Base-by-base conservation (phyloP, 2,797 vertebrate genomes). In the Peromyscus eremicus region DNA sequence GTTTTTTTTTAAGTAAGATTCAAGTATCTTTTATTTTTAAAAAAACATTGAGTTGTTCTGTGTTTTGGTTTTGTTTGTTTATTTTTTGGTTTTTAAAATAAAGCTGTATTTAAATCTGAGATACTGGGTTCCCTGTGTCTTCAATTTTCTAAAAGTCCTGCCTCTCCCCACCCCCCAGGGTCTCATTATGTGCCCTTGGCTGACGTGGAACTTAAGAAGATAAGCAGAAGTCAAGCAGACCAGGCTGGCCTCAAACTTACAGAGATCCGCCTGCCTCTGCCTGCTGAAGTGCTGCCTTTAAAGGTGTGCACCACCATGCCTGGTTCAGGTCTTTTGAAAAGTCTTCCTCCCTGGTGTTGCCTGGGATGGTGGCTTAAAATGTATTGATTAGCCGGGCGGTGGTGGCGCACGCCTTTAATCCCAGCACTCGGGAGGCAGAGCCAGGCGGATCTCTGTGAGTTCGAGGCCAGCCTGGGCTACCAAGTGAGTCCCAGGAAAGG, bases 1-100 rank as follows among this genome's bases (percentile, higher is more conserved):
- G n/a, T n/a, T n/a, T 27, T 40, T 76, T 32, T 76, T 49, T 8
- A 19, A 55, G 6, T 55, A 49, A 55, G 17, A 79, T 79, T 55
- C 75, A 89, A 21, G 37, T 93, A 84, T 84, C 37, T 93, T 80
- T 87, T 70, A 29, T 37, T 88, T 52, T 49, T 27, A 83, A 75
- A 80, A 57, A 25, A 14, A 14, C 16, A 60, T 40, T 66, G 17
- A 14, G 14, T 6, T 68, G 52, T n/a, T 55, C 55, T 79, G 32
- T 25, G 43, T 64, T 49, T 55, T 80, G 29, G 32, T 34, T 52
- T 79, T 79, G 52, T 3, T 52, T 52, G 5, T 0, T 23, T 81
- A n/a, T 91, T 91, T 88, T 57, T 80, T 52, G 23, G 34, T 8
- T 52, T 91, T 91, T 77, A 71, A 73, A 84, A 89, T 55, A 82